Conservation (phyloP, 2,888 invertebrate species). For the Mellilla xanthometata region DNA sequence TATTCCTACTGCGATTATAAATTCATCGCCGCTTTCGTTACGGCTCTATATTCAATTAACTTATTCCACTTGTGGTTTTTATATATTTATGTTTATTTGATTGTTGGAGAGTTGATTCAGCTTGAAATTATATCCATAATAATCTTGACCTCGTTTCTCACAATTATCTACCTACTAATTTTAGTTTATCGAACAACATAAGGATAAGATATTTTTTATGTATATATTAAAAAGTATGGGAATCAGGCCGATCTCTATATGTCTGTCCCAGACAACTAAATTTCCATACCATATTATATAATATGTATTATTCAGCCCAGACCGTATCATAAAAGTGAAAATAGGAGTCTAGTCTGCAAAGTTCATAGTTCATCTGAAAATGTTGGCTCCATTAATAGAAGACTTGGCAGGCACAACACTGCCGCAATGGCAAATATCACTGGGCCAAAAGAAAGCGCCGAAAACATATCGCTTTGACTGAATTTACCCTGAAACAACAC, state of each 20-base stretch:
- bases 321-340: slow-evolving; percentile 10
- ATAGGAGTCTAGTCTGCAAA: slow-evolving; percentile 32
- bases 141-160: slow-evolving; percentile 3
- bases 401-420: slow-evolving; percentile 61
- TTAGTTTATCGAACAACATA: no score
- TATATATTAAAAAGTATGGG: slow-evolving; percentile 11
- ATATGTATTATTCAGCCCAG: background rate
- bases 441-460: slow-evolving; percentile 59
- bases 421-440: slow-evolving; percentile 66
- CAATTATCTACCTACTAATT: background rate
- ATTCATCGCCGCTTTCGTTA: no score
- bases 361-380: slow-evolving; percentile 64
- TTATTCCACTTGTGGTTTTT: background rate
- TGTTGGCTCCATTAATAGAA: slow-evolving; percentile 56
- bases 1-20: no score
- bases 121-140: slow-evolving; percentile 3
- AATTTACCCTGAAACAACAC: background rate
- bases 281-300: background rate
- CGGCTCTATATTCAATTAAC: background rate
- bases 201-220: slow-evolving; percentile 13
- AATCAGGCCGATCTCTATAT: slow-evolving; percentile 3
- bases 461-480: slow-evolving; percentile 38
- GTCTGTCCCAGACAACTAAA: background rate
- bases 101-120: background rate
- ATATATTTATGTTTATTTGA: no score